A percentile compares a stretch with the other conserved stretches of the same genome.
These are phyloP conservation scores for Lates japonicus DNA, from an alignment of 2,797 vertebrate species.

Conservation along the genomic window DNA sequence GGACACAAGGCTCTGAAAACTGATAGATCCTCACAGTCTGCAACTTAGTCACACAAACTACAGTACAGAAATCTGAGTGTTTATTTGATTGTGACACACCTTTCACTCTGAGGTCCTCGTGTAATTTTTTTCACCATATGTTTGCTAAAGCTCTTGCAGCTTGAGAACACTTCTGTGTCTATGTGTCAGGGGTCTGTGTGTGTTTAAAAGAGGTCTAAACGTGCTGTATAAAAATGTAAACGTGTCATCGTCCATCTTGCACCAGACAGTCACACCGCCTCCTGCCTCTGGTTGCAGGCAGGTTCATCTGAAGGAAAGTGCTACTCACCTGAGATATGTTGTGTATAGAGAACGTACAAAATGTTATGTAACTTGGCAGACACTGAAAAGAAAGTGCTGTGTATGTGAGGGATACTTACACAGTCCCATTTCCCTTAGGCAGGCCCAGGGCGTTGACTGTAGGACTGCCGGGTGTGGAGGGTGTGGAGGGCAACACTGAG, in stretches of 20 bases:
- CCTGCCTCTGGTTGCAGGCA: constrained; percentile 23
- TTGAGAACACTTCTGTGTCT: constrained; percentile 29
- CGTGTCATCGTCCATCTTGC: constrained; percentile 63
- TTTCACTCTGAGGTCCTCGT: constrained; percentile 35
- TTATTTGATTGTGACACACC: constrained; percentile 43
- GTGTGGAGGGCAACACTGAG: constrained; percentile 91
- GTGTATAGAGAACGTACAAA: not conserved
- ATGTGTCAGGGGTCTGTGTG: constrained; percentile 24
- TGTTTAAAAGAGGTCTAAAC: constrained; percentile 63
- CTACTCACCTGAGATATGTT: constrained; percentile 1
- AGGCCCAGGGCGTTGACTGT: constrained; percentile 94
- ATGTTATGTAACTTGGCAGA: not conserved
- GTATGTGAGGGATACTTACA: constrained; percentile 87
- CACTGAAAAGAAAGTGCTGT: not conserved
- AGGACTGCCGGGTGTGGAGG: constrained; percentile 84
- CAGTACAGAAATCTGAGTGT: constrained; percentile 20
- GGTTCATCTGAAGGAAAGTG: constrained; percentile 12
- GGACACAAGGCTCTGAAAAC: not conserved
- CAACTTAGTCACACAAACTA: not conserved
- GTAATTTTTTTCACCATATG: constrained; percentile 38
- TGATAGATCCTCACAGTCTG: constrained; percentile 2
- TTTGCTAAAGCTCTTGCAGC: constrained; percentile 22
- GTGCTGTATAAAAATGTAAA: constrained; percentile 78
- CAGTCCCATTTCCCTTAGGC: constrained; percentile 93
- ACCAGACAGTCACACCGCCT: constrained; percentile 13